These are phyloP conservation scores for Fringilla coelebs DNA, from an alignment of 2,797 vertebrate species.

Conservation along the genomic window DNA sequence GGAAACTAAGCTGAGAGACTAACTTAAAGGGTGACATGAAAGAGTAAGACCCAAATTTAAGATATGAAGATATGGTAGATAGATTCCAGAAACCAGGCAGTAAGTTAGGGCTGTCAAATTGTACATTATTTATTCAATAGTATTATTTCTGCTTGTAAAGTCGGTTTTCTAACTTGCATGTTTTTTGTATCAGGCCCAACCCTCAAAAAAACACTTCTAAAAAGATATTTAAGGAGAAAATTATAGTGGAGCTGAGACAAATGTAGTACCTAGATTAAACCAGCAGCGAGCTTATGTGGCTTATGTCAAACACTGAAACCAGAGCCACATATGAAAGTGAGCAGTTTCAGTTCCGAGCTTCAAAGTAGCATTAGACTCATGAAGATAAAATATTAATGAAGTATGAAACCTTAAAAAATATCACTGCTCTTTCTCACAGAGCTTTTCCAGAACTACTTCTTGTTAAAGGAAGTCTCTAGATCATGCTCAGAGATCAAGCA, in stretches of 20 bases:
- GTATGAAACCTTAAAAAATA: slow-evolving; percentile 45
- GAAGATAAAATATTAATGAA: slow-evolving; percentile 53
- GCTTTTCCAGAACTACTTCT: not conserved
- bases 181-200: not conserved
- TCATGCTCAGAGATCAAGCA: not conserved
- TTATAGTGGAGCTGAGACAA: not conserved
- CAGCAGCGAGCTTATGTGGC: not conserved
- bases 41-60: not conserved
- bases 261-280: not conserved
- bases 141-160: not conserved
- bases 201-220: not conserved
- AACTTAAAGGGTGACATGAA: not conserved
- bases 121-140: not conserved
- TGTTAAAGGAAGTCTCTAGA: not conserved
- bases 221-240: not conserved
- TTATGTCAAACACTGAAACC: slow-evolving; percentile 48
- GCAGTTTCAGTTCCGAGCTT: slow-evolving; percentile 26
- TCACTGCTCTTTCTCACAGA: not conserved
- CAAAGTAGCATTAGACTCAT: slow-evolving; percentile 3
- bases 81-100: not conserved
- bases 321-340: slow-evolving; percentile 42
- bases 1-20: not conserved
- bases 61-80: fast-evolving
- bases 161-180: not conserved
- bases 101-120: not conserved